Evolutionary conservation across 2,888 invertebrate genomes (phyloP).

Genomic region (Agriotes lineatus): DNA sequence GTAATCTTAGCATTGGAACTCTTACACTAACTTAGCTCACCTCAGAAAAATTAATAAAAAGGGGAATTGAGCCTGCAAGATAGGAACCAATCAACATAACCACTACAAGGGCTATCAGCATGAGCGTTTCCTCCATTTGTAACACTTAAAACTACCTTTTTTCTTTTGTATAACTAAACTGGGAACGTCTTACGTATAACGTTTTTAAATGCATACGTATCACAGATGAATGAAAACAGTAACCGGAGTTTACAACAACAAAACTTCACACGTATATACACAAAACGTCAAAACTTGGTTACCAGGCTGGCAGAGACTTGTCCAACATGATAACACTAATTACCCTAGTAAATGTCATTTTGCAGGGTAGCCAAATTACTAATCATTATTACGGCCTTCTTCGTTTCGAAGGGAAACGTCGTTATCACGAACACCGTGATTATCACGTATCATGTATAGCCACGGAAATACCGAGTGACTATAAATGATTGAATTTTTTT

Average conservation of each 20-base stretch:
- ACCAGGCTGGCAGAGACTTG: background rate
- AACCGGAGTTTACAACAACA: constrained; percentile 8
- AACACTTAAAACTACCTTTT: constrained; percentile 49
- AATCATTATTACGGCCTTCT: too few relatives aligned
- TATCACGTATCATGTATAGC: too few relatives aligned
- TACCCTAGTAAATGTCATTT: too few relatives aligned
- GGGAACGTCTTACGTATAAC: constrained; percentile 37
- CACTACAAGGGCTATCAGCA: constrained; percentile 84
- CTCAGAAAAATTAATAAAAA: constrained; percentile 95
- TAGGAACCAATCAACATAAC: constrained; percentile 98
- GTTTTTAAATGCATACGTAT: constrained; percentile 55
- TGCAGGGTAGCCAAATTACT: too few relatives aligned
- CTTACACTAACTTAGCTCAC: too few relatives aligned
- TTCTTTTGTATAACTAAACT: constrained; percentile 39
- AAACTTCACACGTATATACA: constrained; percentile 23
- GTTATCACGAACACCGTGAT: too few relatives aligned
- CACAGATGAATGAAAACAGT: constrained; percentile 39
- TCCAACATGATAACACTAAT: too few relatives aligned
- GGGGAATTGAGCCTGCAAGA: constrained; percentile 93
- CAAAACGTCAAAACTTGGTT: constrained; percentile 19
- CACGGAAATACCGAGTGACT: too few relatives aligned
- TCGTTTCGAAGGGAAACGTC: too few relatives aligned
- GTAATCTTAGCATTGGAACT: too few relatives aligned
- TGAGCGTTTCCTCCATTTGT: constrained; percentile 85
- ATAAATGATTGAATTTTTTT: too few relatives aligned